phyloP scores from a whole-genome alignment of 2,888 invertebrate species.

The Metellina segmentata region DNA sequence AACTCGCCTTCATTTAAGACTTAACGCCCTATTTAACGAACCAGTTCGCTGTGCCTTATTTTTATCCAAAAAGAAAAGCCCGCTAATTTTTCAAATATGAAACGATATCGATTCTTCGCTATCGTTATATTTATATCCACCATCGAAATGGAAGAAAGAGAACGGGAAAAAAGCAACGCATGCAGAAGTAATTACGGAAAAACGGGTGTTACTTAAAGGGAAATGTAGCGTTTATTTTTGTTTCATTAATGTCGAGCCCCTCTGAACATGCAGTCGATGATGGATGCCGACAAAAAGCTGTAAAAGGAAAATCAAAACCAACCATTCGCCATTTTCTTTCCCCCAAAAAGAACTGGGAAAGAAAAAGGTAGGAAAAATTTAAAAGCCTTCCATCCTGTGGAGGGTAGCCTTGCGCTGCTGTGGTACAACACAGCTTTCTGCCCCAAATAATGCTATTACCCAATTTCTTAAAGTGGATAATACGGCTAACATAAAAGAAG shows the following conservation, averaged over 20 bases:
- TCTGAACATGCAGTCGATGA: background rate
- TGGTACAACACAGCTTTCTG: background rate
- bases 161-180: background rate
- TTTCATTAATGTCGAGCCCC: background rate
- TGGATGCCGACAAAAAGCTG: background rate
- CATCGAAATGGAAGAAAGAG: too few species aligned
- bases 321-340: background rate
- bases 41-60: too few species aligned
- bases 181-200: background rate
- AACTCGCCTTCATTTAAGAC: too few species aligned
- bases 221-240: background rate
- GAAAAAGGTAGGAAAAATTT: conserved; percentile 19
- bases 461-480: conserved; percentile 56
- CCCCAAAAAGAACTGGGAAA: background rate
- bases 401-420: background rate
- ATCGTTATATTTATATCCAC: too few species aligned
- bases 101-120: too few species aligned
- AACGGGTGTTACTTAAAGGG: background rate
- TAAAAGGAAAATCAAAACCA: background rate
- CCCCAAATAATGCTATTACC: conserved; percentile 44
- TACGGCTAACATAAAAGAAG: conserved; percentile 32
- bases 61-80: too few species aligned
- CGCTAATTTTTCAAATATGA: too few species aligned
- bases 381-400: conserved; percentile 44
- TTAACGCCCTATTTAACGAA: too few species aligned